Conservation (phyloP, 2,888 invertebrate genomes). For the Meiosimyza decipiens region DNA sequence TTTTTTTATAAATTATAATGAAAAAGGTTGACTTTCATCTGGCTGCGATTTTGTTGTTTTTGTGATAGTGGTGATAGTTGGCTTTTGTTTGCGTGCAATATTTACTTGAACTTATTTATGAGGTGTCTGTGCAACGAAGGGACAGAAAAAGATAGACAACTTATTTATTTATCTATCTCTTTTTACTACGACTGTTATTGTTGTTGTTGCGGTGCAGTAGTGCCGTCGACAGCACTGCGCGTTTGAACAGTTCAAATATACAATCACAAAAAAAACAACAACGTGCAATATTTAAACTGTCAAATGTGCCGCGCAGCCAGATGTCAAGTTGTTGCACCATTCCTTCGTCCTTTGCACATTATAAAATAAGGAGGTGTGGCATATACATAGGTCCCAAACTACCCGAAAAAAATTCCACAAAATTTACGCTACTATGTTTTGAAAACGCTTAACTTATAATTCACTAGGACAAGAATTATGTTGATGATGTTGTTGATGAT, state of each 20-base stretch:
- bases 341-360: no score
- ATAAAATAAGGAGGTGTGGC: no score
- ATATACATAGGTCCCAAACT: no score
- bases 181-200: constrained; percentile 4
- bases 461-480: constrained; percentile 51
- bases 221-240: constrained; percentile 9
- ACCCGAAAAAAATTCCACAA: no score
- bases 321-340: constrained; percentile 9
- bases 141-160: constrained; percentile 4
- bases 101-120: constrained; percentile 17
- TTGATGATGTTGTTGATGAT: neutral
- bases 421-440: no score
- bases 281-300: constrained; percentile 59
- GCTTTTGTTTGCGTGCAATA: neutral
- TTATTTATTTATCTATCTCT: constrained; percentile 1
- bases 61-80: no score
- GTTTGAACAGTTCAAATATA: constrained; percentile 51
- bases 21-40: no score
- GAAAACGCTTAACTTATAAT: constrained; percentile 42
- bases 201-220: neutral
- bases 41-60: no score
- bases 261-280: constrained; percentile 63
- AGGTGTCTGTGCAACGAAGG: constrained; percentile 10
- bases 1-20: no score
- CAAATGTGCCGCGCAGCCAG: neutral